A percentile compares a stretch with the other conserved stretches of the same genome.
phyloP scores from a whole-genome alignment of 2,888 invertebrate species.

The Yponomeuta evonymella region DNA sequence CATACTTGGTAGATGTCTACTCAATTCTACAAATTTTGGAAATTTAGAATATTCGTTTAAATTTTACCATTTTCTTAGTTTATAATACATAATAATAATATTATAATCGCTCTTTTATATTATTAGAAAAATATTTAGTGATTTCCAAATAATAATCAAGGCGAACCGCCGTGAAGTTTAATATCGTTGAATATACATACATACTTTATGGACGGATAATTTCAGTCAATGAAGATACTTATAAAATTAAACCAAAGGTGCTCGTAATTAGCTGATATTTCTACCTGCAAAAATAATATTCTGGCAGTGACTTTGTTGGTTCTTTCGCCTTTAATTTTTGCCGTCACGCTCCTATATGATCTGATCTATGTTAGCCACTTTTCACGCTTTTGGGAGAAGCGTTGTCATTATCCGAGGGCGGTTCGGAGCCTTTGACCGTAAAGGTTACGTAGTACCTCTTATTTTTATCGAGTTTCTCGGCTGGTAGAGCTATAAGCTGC shows the following conservation, averaged over 20 bases:
- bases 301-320: constrained; percentile 33
- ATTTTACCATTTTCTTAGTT: background rate
- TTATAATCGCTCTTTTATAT: constrained; percentile 17
- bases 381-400: constrained; percentile 51
- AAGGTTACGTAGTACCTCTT: constrained; percentile 95
- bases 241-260: constrained; percentile 14
- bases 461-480: constrained; percentile 90
- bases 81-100: constrained; percentile 15
- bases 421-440: constrained; percentile 86
- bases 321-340: constrained; percentile 9
- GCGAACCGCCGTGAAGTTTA: background rate
- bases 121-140: constrained; percentile 22
- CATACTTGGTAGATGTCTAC: background rate
- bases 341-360: background rate
- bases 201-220: constrained; percentile 33
- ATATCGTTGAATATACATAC: constrained; percentile 15
- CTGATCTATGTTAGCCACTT: constrained; percentile 37
- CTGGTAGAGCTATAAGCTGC: constrained; percentile 90
- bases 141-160: constrained; percentile 14
- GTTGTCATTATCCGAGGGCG: constrained; percentile 73
- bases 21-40: no score
- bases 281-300: background rate
- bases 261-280: background rate
- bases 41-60: background rate
- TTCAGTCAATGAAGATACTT: constrained; percentile 30